A percentile compares a stretch with the other conserved stretches of the same genome.
Conservation (phyloP, 92 coral and sea anemone genomes). For the Phenganax marumi region DNA sequence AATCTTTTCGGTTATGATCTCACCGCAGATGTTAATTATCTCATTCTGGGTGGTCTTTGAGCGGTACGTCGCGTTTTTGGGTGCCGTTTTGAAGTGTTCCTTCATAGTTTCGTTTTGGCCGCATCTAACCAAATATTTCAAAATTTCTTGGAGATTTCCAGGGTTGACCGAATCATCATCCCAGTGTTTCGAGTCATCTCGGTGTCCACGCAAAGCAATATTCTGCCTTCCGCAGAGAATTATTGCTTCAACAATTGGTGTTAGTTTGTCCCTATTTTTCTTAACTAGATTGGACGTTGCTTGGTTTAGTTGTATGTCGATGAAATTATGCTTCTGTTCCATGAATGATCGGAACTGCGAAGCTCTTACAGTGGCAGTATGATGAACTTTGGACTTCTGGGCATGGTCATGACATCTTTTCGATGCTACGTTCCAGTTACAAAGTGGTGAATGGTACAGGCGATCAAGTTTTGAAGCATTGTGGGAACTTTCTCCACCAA, state of each 20-base stretch:
- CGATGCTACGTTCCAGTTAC: not conserved
- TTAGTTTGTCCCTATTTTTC: not conserved
- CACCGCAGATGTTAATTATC: conserved; percentile 9
- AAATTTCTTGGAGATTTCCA: not conserved
- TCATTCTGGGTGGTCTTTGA: conserved; percentile 4
- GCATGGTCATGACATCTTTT: not conserved
- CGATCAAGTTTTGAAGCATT: conserved; percentile 14
- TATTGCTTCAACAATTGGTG: not conserved
- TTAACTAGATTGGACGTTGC: not conserved
- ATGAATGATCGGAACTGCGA: not conserved
- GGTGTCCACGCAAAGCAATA: conserved; percentile 12
- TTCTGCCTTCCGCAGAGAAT: conserved; percentile 19
- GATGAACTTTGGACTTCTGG: conserved; percentile 9
- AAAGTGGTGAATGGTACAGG: not conserved
- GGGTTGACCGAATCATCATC: not conserved
- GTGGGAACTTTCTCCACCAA: not conserved
- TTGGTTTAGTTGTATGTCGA: not conserved
- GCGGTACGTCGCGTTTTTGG: not conserved
- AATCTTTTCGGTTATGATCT: not conserved
- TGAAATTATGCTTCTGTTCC: not conserved
- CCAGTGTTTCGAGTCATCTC: not conserved
- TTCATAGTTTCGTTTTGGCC: too few relatives aligned
- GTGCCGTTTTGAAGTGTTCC: not conserved
- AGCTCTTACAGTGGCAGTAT: conserved; percentile 2
- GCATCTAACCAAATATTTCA: not conserved